Evolutionary conservation across 2,797 vertebrate genomes (phyloP).

Genomic region (Syndactyla subalaris): DNA sequence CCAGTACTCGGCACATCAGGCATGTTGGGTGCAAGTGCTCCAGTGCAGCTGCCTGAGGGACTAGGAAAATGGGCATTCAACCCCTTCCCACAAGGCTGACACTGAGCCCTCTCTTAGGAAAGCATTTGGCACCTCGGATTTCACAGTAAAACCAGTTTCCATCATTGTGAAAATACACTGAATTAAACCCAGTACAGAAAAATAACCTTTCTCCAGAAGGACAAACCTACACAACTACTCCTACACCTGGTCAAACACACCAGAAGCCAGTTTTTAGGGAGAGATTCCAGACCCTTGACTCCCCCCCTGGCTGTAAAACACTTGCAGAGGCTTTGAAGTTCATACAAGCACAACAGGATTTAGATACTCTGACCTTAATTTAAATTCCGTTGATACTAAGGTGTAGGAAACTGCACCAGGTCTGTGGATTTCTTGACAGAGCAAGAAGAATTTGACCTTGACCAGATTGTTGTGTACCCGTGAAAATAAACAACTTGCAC

Average conservation of each 20-base stretch:
- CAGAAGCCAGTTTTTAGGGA: neutral
- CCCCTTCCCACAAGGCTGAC: neutral
- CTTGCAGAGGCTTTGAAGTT: neutral
- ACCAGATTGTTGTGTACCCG: too few relatives aligned
- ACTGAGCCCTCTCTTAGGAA: neutral
- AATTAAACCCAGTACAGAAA: neutral
- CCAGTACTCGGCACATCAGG: accelerated
- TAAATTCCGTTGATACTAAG: neutral
- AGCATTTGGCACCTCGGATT: too few relatives aligned
- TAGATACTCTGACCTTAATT: neutral
- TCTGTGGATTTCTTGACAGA: too few relatives aligned
- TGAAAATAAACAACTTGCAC: too few relatives aligned
- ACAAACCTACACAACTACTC: neutral
- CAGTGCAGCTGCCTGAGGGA: neutral
- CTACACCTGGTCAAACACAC: neutral
- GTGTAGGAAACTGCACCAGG: too few relatives aligned
- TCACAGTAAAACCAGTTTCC: neutral
- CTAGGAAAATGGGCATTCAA: neutral
- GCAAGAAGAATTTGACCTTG: too few relatives aligned
- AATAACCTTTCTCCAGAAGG: neutral
- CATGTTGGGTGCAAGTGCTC: neutral
- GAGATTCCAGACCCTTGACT: neutral
- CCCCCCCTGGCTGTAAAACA: neutral
- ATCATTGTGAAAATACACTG: neutral
- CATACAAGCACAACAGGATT: neutral